Percentiles rank a stretch among this genome's conserved stretches.
Conservation (phyloP, 2,113 vertebrate genomes). For the Ursus arctos region DNA sequence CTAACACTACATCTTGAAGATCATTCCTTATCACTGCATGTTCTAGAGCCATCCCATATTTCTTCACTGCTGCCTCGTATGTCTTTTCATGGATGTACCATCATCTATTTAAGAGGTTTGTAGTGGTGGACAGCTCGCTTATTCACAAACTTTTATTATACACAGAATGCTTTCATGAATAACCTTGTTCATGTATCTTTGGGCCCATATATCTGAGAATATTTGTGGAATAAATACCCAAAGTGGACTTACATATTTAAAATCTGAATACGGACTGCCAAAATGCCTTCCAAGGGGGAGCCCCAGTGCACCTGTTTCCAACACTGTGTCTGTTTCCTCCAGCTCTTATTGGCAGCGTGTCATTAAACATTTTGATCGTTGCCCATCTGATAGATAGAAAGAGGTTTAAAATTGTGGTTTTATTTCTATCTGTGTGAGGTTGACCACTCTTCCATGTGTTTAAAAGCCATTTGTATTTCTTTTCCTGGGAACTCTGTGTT, state of each 20-base stretch:
- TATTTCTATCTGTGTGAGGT: not conserved
- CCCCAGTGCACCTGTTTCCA: no score
- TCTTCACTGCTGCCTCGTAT: not conserved
- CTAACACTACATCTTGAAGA: slow-evolving; percentile 40
- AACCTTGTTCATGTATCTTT: not conserved
- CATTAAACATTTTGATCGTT: slow-evolving; percentile 44
- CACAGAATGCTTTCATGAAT: not conserved
- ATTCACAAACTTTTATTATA: not conserved
- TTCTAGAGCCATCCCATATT: not conserved
- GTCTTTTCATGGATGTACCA: not conserved
- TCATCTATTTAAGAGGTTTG: not conserved
- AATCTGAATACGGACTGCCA: not conserved
- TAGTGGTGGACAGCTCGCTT: not conserved
- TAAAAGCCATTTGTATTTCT: slow-evolving; percentile 38
- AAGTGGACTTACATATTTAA: not conserved
- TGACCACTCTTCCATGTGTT: not conserved
- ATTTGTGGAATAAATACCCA: not conserved
- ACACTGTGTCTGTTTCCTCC: not conserved
- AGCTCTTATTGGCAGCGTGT: not conserved
- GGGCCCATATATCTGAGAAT: not conserved
- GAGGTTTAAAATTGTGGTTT: not conserved
- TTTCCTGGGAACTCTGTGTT: not conserved
- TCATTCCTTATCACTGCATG: not conserved
- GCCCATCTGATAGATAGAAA: not conserved
- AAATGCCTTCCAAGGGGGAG: not conserved